Evolutionary conservation across 2,113 vertebrate species (phyloP), one percentile per base, ranked within the genome.

Genomic region (Puntigrus tetrazona): DNA sequence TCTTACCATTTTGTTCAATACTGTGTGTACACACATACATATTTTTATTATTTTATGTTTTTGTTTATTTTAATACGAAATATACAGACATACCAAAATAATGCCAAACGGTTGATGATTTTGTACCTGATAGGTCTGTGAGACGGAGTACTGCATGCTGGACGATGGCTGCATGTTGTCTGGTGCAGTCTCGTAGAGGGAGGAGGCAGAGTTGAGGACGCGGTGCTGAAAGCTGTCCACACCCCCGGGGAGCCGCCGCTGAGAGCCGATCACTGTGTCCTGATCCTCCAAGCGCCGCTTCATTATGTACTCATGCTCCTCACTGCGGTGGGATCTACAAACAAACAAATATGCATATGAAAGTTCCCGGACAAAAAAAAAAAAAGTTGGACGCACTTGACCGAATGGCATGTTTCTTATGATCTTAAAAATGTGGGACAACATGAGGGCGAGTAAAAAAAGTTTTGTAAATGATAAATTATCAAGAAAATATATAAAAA

Each of bases 221-320:
- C 97, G 96, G 92, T 97, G 97, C 77, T 96, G 96, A 88, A 97
- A 97, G 86, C 93, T 91, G 88, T 99, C 97, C 45, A 95, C 91
- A 90, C 93, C 93, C 85, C 95, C 95, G 88, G 96, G 94, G 85
- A 96, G 93, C 86, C 96, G 96, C 78, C 97, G 97, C 94, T 99
- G 98, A 78, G 97, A 91, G 41, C 95, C 93, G 52, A 97, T 97
- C 90, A 96, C 94, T 22, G 96, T 93, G 93, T 99, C 98, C 94
- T 97, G 97, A 90, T 99, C 98, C 88, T 99, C 98, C 95, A 95
- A 94, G 85, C 96, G 96, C 63, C 96, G 97, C 97, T 99, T 99
- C 98, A 99, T 99, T 94, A 95, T 98, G 95, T 91, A 91, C 89
- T 95, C 98, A 99, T 99, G 95, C 96, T 98, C 95, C 82, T 84